A percentile compares a stretch with the other conserved stretches of the same genome.
Conservation (phyloP, 2,888 invertebrate species). For the Beris morrisii region DNA sequence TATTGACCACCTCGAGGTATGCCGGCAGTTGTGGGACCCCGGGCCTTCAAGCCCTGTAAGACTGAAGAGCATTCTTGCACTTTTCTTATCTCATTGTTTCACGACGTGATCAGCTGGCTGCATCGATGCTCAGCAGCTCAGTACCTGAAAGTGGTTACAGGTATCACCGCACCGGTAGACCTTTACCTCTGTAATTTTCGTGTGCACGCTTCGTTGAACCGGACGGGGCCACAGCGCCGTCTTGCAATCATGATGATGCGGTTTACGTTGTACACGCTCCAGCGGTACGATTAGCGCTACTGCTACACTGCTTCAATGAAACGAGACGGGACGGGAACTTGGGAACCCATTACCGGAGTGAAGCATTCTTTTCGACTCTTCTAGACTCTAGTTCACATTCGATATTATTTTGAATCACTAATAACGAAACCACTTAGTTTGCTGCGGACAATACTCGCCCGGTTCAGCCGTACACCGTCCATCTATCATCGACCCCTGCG, state of each 20-base stretch:
- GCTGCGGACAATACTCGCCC: slow-evolving; percentile 21
- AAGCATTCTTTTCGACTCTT: slow-evolving; percentile 10
- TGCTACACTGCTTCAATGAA: slow-evolving; percentile 25
- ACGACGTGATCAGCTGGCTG: slow-evolving; percentile 13
- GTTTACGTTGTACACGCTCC: slow-evolving; percentile 2
- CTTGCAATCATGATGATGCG: slow-evolving; percentile 16
- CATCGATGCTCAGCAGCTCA: neutral
- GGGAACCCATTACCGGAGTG: slow-evolving; percentile 20
- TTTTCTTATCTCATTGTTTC: slow-evolving; percentile 15
- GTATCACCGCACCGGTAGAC: slow-evolving; percentile 4
- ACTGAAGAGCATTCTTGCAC: neutral
- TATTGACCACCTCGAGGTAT: neutral
- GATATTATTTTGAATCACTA: slow-evolving; percentile 27
- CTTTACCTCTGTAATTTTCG: slow-evolving; percentile 25
- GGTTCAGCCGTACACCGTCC: neutral
- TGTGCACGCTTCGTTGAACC: slow-evolving; percentile 23
- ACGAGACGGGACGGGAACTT: slow-evolving; percentile 7
- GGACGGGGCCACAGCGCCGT: neutral
- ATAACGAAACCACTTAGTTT: slow-evolving; percentile 10
- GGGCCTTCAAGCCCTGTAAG: neutral
- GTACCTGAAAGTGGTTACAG: neutral
- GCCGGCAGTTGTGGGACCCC: neutral
- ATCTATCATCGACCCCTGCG: slow-evolving; percentile 28
- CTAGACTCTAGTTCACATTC: slow-evolving; percentile 26
- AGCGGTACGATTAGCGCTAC: slow-evolving; percentile 16